These are phyloP conservation scores for Spondyliosoma cantharus DNA, from an alignment of 2,797 vertebrate species.

Conservation along the genomic window DNA sequence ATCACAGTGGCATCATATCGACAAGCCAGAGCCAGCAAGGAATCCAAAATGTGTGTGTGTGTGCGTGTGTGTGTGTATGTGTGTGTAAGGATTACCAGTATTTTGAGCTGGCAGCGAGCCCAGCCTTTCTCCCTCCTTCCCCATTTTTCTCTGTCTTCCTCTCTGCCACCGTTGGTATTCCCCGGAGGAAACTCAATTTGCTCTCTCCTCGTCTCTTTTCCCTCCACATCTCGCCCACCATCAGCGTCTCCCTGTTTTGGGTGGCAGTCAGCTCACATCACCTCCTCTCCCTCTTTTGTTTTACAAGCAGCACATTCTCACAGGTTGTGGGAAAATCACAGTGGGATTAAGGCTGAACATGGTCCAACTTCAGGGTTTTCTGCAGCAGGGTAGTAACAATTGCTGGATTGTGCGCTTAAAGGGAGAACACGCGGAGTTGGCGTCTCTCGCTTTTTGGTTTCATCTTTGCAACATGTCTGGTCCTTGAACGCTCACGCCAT, in stretches of 20 bases:
- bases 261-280: slow-evolving; percentile 34
- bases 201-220: slow-evolving; percentile 32
- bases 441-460: neutral
- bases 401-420: slow-evolving; percentile 2
- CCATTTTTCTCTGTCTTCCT: slow-evolving; percentile 71
- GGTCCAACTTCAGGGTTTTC: slow-evolving; percentile 28
- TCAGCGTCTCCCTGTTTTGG: slow-evolving; percentile 41
- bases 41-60: slow-evolving; percentile 72
- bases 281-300: slow-evolving; percentile 42
- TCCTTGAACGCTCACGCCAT: slow-evolving; percentile 30
- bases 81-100: slow-evolving; percentile 71
- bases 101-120: slow-evolving; percentile 78
- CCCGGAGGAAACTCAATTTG: slow-evolving; percentile 69
- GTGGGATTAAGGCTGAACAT: slow-evolving; percentile 9
- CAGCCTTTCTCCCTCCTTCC: slow-evolving; percentile 53
- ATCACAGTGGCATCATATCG: slow-evolving; percentile 85
- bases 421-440: neutral
- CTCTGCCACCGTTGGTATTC: slow-evolving; percentile 62
- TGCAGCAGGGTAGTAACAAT: slow-evolving; percentile 27
- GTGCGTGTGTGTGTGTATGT: slow-evolving; percentile 54
- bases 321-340: slow-evolving; percentile 18
- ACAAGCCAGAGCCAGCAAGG: slow-evolving; percentile 78
- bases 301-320: slow-evolving; percentile 32
- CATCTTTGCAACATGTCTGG: neutral
- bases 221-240: slow-evolving; percentile 33